Conservation (phyloP, 2,113 vertebrate species). For the Centropus bengalensis region DNA sequence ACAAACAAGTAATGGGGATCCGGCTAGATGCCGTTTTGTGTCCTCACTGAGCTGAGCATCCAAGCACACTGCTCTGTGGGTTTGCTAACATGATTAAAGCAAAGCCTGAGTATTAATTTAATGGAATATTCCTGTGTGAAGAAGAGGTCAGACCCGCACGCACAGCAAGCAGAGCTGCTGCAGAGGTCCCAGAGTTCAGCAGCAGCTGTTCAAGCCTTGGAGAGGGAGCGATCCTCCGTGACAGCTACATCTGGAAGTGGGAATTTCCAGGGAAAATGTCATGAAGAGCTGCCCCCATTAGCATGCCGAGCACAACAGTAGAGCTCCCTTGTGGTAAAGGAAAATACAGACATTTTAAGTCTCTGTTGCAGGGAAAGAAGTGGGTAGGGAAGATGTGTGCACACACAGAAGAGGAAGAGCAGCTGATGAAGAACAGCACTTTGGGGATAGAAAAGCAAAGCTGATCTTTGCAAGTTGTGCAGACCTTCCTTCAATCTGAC, state of each 20-base stretch:
- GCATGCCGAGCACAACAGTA: background rate
- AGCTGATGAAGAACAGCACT: background rate
- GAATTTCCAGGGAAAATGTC: conserved; percentile 5
- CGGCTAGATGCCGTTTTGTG: background rate
- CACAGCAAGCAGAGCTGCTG: accelerated
- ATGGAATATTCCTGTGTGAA: background rate
- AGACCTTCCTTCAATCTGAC: background rate
- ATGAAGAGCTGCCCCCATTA: background rate
- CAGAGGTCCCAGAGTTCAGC: background rate
- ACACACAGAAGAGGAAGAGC: background rate
- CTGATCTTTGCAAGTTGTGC: background rate
- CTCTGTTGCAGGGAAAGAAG: background rate
- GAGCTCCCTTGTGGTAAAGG: background rate
- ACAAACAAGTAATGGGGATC: background rate
- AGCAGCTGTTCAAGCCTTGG: background rate
- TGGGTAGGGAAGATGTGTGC: background rate
- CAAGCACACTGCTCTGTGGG: background rate
- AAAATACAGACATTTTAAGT: background rate
- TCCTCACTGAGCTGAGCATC: background rate
- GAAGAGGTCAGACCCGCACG: background rate
- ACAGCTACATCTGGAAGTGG: background rate
- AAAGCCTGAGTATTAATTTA: background rate
- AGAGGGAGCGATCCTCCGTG: accelerated
- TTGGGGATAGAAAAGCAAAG: background rate
- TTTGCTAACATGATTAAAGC: background rate